Base-by-base conservation (phyloP, 2,113 vertebrate species). In the Myodes glareolus region DNA sequence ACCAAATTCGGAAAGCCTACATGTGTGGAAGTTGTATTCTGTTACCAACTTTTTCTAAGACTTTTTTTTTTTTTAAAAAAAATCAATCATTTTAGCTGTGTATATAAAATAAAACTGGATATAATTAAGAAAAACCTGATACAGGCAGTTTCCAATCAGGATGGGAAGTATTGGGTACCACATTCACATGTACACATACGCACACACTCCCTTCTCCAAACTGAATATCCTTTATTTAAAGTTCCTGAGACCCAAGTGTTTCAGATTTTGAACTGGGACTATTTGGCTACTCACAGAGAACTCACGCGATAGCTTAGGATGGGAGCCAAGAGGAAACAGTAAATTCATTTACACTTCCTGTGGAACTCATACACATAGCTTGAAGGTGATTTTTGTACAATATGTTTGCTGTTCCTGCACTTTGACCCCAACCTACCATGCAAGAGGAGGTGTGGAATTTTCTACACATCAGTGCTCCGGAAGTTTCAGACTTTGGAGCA, bases 61-160 rank as follows among this genome's bases (percentile, higher is more conserved):
- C 21, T n/a, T n/a, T 45, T 73, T 47, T 45, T 36, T 45, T 29
- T 65, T n/a, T n/a, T n/a, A 25, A 63, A 63, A 47, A 58, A 29
- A 52, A 91, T 67, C 55, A 17, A 86, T 85, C 29, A 76, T 73
- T 75, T 10, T 89, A 39, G 11, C 27, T 92, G 2, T n/a, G 52
- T 72, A 85, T 80, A 88, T 85, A 29, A 92, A 61, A 81, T 65
- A 93, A 96, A 93, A 85, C 23, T 85, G 82, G 63, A 31, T 17
- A 0, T 33, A 45, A 78, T 77, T 72, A 89, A 81, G 42, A n/a
- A 86, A 82, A 82, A 93, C 4, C 36, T 91, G 67, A 58, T 21
- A 70, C 5, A 68, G 76, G 78, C 45, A 89, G 58, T 81, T 85
- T 67, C 42, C 27, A 75, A 21, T 1, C 55, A 75, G 39, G 67